phyloP scores from a whole-genome alignment of 2,113 vertebrate genomes.

The Alethe diademata region DNA sequence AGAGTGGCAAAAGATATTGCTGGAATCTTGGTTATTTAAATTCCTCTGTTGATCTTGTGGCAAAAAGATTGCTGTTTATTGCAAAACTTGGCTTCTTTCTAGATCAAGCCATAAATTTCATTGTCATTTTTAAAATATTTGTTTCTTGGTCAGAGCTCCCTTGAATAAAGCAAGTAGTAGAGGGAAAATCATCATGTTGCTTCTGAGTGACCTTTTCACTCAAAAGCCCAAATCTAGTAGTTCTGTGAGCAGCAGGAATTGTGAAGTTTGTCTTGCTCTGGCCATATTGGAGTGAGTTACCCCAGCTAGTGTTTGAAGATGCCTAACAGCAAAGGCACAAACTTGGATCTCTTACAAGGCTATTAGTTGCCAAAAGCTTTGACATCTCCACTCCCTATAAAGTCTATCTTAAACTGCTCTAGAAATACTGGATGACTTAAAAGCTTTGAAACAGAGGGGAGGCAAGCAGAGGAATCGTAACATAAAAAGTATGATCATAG shows the following conservation, averaged over 20 bases:
- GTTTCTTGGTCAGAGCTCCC: background rate
- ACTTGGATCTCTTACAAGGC: background rate
- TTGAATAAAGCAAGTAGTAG: background rate
- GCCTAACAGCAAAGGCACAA: background rate
- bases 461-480: background rate
- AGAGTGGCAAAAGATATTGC: background rate
- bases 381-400: background rate
- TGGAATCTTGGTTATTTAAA: background rate
- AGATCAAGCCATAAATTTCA: background rate
- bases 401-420: background rate
- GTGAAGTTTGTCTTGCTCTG: background rate
- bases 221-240: background rate
- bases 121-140: rapidly evolving
- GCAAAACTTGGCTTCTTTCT: background rate
- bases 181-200: background rate
- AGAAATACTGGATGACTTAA: background rate
- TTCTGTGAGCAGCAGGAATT: background rate
- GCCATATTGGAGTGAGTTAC: background rate
- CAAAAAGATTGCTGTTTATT: background rate
- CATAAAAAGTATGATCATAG: background rate
- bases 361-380: background rate
- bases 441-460: background rate
- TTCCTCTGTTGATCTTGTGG: background rate
- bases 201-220: background rate
- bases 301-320: background rate